Evolutionary conservation across 1,140 invertebrate genomes (phyloP).

Genomic region (Pseudomyrmex concolor): DNA sequence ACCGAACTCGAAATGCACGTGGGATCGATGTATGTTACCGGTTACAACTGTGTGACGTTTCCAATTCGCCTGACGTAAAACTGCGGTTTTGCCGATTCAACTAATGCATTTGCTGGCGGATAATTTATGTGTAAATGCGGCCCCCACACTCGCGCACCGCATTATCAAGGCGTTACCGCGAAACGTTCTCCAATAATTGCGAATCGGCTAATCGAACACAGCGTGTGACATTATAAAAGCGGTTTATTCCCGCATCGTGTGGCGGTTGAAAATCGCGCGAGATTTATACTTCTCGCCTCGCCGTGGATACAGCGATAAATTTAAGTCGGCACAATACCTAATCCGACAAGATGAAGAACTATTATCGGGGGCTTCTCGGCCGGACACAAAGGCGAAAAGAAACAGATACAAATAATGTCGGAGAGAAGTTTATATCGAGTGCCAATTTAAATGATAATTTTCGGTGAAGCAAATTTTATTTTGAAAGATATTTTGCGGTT

Average conservation of each 20-base stretch:
- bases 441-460: conserved; percentile 71
- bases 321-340: conserved; percentile 39
- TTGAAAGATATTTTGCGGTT: neutral
- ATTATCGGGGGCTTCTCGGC: conserved; percentile 10
- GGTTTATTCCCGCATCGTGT: conserved; percentile 46
- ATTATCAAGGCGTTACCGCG: conserved; percentile 56
- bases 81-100: conserved; percentile 42
- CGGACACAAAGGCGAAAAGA: conserved; percentile 5
- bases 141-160: neutral
- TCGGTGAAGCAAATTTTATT: conserved; percentile 15
- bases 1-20: conserved; percentile 5
- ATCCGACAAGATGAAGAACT: conserved; percentile 55
- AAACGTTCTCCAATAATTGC: conserved; percentile 58
- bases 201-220: conserved; percentile 55
- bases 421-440: conserved; percentile 48
- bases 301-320: conserved; percentile 47
- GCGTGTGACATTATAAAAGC: conserved; percentile 47
- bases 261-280: conserved; percentile 22
- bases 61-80: conserved; percentile 33
- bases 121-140: conserved; percentile 57
- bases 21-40: neutral
- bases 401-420: conserved; percentile 53
- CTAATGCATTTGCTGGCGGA: conserved; percentile 30
- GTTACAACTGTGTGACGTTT: conserved; percentile 21
- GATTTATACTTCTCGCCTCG: conserved; percentile 37